These are phyloP conservation scores for Enhydra lutris DNA, from an alignment of 2,113 vertebrate genomes.

Conservation along the genomic window DNA sequence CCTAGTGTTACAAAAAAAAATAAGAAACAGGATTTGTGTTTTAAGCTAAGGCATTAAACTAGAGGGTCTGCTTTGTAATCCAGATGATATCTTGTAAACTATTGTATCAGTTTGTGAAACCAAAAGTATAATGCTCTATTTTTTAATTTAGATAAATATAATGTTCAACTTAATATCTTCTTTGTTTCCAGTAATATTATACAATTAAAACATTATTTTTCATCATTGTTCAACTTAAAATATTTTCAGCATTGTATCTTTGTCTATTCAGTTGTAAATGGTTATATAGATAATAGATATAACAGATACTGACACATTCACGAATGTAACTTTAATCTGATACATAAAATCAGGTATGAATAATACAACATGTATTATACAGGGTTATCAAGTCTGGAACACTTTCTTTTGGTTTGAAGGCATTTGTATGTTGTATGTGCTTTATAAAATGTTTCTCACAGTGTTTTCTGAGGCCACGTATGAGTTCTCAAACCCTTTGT, in stretches of 20 bases:
- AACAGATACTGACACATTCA: too few relatives aligned
- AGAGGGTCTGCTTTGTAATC: neutral
- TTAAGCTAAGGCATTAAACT: neutral
- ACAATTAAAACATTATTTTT: neutral
- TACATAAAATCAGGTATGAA: neutral
- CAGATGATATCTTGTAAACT: neutral
- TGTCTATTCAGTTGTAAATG: neutral
- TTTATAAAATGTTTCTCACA: neutral
- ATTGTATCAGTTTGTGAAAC: neutral
- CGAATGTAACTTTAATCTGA: neutral
- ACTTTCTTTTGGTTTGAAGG: neutral
- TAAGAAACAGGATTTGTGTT: neutral
- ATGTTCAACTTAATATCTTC: neutral
- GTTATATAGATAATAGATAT: neutral
- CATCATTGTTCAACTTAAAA: neutral
- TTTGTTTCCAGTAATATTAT: neutral
- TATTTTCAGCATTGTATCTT: neutral
- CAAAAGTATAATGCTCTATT: neutral
- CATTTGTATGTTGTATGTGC: neutral
- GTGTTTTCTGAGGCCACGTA: accelerated
- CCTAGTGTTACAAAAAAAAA: neutral
- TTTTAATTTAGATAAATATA: neutral
- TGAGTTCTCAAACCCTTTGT: neutral
- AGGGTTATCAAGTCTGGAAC: neutral
- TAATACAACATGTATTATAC: neutral